Conservation (phyloP, 2,888 invertebrate genomes). For the Leptothorax acervorum region DNA sequence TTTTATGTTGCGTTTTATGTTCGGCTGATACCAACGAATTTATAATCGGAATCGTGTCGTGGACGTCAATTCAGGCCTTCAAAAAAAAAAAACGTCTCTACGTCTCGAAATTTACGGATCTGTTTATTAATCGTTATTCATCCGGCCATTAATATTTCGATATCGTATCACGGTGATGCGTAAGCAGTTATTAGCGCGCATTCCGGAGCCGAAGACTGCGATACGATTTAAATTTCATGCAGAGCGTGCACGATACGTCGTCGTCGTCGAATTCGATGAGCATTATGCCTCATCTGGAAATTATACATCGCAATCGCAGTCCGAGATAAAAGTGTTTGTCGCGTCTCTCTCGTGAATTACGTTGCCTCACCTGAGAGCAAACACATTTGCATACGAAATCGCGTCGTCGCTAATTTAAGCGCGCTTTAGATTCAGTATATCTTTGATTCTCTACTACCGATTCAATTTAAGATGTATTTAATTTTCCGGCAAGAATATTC, state of each 20-base stretch:
- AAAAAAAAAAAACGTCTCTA: background rate
- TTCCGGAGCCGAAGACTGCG: slow-evolving; percentile 17
- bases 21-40: background rate
- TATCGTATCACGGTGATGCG: slow-evolving; percentile 24
- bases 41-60: background rate
- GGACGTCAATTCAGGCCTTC: background rate
- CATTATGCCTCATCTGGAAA: background rate
- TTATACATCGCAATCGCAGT: slow-evolving; percentile 16
- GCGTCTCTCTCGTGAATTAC: slow-evolving; percentile 10
- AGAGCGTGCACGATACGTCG: slow-evolving; percentile 17
- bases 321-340: slow-evolving; percentile 41
- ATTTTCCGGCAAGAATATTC: background rate
- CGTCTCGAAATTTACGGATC: slow-evolving; percentile 19
- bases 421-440: slow-evolving; percentile 10
- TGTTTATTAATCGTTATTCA: slow-evolving; percentile 64
- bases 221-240: slow-evolving; percentile 49
- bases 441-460: background rate
- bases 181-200: slow-evolving; percentile 46
- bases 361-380: slow-evolving; percentile 16
- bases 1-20: background rate
- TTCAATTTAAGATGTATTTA: background rate
- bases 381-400: slow-evolving; percentile 35
- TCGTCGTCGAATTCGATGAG: slow-evolving; percentile 36
- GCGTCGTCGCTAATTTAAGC: slow-evolving; percentile 20
- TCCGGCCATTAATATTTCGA: slow-evolving; percentile 67